Conservation (phyloP, 2,888 invertebrate species). For the Venusia cambrica region DNA sequence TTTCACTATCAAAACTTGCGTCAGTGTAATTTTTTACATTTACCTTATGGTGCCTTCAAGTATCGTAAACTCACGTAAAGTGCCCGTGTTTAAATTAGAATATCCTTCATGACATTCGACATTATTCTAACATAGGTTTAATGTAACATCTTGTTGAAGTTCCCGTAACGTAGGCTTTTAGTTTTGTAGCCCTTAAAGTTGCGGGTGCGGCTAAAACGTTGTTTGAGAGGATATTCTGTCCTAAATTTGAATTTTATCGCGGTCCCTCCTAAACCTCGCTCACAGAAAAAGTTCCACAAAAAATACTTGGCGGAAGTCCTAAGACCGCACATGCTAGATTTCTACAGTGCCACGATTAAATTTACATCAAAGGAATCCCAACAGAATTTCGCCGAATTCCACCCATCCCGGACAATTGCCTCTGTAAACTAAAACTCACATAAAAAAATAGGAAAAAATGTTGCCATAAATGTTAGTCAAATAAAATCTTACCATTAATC, state of each 20-base stretch:
- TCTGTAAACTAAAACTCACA: conserved; percentile 9
- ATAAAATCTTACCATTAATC: conserved; percentile 17
- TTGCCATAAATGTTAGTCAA: conserved; percentile 5
- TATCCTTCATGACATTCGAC: not conserved
- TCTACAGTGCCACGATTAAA: conserved; percentile 23
- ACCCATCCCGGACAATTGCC: conserved; percentile 1
- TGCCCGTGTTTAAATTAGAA: not conserved
- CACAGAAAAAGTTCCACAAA: conserved; percentile 27
- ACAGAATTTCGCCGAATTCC: conserved; percentile 12
- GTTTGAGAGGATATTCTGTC: conserved; percentile 22
- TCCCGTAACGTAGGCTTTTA: conserved; percentile 14
- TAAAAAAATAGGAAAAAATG: conserved; percentile 11
- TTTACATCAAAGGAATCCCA: conserved; percentile 21
- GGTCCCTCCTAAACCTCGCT: conserved; percentile 22
- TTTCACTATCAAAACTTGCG: too few relatives aligned
- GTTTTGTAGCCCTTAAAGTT: conserved; percentile 20
- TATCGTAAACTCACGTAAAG: too few relatives aligned
- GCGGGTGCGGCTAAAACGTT: conserved; percentile 22
- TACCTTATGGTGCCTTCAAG: too few relatives aligned
- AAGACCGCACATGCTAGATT: conserved; percentile 25
- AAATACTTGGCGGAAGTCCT: conserved; percentile 19
- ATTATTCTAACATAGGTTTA: conserved; percentile 10
- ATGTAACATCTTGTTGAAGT: conserved; percentile 15
- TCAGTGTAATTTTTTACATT: too few relatives aligned
- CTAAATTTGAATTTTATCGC: conserved; percentile 32